Base-by-base conservation (phyloP, 2,797 vertebrate genomes). In the Psittacula derbiana region DNA sequence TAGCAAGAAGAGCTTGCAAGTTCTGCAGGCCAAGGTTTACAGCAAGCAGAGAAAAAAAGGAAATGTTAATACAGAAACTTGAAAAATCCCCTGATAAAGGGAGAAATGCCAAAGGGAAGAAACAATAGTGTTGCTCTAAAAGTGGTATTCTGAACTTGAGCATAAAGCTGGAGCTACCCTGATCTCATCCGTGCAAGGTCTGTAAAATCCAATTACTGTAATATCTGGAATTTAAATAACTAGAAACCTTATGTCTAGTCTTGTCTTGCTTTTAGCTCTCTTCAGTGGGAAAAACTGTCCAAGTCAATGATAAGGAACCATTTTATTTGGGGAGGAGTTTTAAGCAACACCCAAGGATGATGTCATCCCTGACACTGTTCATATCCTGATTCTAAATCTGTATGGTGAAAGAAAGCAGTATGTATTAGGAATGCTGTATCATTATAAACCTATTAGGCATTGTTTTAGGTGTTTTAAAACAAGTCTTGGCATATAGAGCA, bases 241-340 rank as follows among this genome's bases (percentile, higher is more conserved):
- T 82, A 72, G 76, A 57, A 93, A 76, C 66, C 86, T 74, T 93
- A 8, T 78, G 91, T 93, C 91, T 86, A 9, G 94, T 94, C 94
- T 96, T 86, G 94, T 94, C 95, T 96, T 93, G 95, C 93, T 96
- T 93, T 93, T 75, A 86, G 75, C 69, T 88, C 73, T 86, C 86
- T 92, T 74, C 80, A 96, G 75, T 78, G 91, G 75, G 92, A 96
- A 86, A 83, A 92, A 69, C 38, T 95, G 78, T 64, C 94, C 90
- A 94, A 96, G 83, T 64, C 86, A 88, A 91, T 94, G 96, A 95
- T 96, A 97, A 96, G 95, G 93, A 97, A 94, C 96, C 95, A 95
- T 96, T 97, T 96, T 93, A 74, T 87, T 91, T 72, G 95, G 87
- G 95, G 96, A 96, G 95, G 95, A 96, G 95, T 96, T 95, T 96